Conservation (phyloP, 2,113 vertebrate genomes). For the Sceloporus undulatus region DNA sequence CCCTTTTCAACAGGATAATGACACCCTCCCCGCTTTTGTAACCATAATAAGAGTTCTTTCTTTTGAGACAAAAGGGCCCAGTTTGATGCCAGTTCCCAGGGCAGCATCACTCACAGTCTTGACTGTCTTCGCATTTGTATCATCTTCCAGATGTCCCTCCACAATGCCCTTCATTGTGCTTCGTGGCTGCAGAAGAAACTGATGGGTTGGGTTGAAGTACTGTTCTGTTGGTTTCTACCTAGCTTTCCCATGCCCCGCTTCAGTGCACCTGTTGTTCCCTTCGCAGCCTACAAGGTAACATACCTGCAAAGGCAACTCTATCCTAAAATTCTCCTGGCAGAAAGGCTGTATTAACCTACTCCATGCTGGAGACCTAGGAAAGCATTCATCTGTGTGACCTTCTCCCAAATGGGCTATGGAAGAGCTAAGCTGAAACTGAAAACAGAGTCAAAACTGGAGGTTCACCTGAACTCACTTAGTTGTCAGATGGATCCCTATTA, state of each 20-base stretch:
- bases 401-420: not conserved
- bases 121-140: not conserved
- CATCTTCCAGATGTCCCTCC: not conserved
- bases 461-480: not conserved
- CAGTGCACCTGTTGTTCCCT: not conserved
- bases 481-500: no score
- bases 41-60: not conserved
- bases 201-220: not conserved
- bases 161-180: conserved; percentile 6
- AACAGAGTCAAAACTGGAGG: no score
- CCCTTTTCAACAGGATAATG: not conserved
- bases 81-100: not conserved
- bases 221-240: not conserved
- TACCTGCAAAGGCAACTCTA: not conserved
- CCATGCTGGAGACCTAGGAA: no score
- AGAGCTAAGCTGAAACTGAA: no score
- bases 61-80: not conserved
- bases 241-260: not conserved
- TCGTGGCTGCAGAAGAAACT: not conserved
- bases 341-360: not conserved
- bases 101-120: not conserved
- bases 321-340: not conserved
- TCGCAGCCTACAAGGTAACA: not conserved
- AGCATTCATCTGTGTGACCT: not conserved
- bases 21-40: not conserved